These are phyloP conservation scores for Oreochromis tanganicae DNA, from an alignment of 2,113 vertebrate genomes.

Conservation along the genomic window DNA sequence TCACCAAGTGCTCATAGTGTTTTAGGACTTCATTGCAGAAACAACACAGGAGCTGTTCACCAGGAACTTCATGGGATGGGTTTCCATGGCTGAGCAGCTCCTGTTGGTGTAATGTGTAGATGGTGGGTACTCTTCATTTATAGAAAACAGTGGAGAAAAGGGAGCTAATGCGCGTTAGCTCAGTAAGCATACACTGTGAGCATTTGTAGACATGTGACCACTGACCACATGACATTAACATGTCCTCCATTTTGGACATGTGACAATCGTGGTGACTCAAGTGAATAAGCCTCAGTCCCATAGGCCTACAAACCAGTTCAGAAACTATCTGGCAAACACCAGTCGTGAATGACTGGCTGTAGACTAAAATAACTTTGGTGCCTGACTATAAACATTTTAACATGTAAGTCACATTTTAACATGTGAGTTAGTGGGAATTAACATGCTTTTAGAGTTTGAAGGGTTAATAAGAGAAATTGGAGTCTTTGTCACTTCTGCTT, in stretches of 20 bases:
- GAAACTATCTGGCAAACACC: not conserved
- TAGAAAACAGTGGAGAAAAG: not conserved
- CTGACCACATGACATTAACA: not conserved
- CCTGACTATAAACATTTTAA: not conserved
- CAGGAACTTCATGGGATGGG: not conserved
- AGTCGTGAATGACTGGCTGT: not conserved
- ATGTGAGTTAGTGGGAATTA: not conserved
- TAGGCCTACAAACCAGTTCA: not conserved
- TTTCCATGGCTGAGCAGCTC: not conserved
- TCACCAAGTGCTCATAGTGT: not conserved
- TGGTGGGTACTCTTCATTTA: not conserved
- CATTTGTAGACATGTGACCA: not conserved
- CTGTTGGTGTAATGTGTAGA: not conserved
- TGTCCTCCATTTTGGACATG: not conserved
- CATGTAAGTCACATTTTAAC: not conserved
- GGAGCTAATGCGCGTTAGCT: not conserved
- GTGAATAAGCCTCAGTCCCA: not conserved
- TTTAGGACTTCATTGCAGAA: not conserved
- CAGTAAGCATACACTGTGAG: not conserved
- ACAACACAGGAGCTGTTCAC: not conserved
- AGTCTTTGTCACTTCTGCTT: not conserved
- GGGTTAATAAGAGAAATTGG: not conserved
- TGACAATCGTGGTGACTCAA: not conserved
- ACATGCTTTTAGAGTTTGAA: not conserved
- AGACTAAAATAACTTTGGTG: not conserved